Conservation (phyloP, 2,113 vertebrate genomes). For the Actenoides lindsayi region DNA sequence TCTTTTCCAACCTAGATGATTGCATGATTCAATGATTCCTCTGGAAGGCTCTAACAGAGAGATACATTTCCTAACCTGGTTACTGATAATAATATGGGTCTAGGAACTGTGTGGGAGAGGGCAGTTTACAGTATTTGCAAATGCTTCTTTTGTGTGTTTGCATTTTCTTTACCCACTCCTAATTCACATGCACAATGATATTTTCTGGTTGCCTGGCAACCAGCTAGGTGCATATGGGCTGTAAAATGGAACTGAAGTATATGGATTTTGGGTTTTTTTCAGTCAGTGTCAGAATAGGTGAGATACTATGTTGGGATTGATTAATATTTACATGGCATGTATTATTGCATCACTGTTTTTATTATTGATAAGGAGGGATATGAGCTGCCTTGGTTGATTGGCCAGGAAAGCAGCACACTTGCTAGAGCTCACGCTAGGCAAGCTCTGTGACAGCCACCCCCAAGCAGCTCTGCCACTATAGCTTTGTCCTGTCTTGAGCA, state of each 20-base stretch:
- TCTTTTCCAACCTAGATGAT: too few relatives aligned
- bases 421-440: not conserved
- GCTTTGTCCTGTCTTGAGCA: not conserved
- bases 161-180: not conserved
- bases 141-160: not conserved
- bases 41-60: not conserved
- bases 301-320: not conserved
- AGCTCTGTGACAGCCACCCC: not conserved
- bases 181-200: not conserved
- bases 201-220: constrained; percentile 40
- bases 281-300: not conserved
- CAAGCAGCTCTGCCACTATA: not conserved
- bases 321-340: not conserved
- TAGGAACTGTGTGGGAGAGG: not conserved
- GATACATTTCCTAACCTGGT: not conserved
- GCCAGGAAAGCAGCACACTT: not conserved
- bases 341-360: not conserved
- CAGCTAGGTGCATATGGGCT: not conserved
- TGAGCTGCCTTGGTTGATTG: not conserved
- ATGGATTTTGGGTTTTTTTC: not conserved
- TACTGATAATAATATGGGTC: not conserved
- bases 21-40: too few relatives aligned
- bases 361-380: not conserved
- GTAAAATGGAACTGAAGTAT: not conserved
- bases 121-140: not conserved